Evolutionary conservation across 2,888 invertebrate genomes (phyloP), one percentile per base, ranked within the genome.

Genomic region (Maniola hyperantus): DNA sequence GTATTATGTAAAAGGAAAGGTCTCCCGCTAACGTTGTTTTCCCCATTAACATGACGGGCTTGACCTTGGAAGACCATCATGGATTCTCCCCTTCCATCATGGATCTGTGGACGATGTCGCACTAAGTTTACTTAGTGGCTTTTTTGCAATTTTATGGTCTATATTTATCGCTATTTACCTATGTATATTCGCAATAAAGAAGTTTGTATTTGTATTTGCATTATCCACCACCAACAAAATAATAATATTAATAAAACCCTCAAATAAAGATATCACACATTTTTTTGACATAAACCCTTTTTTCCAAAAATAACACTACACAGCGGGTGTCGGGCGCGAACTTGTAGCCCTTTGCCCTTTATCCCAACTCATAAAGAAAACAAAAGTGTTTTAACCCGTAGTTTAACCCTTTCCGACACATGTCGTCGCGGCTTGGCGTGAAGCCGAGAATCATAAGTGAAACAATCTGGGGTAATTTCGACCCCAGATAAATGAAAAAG

Each of bases 341-440:
- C 87, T 84, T 84, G 87, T 85, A 81, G 82, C 84, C 87, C 88
- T 86, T 86, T 87, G 83, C 84, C 88, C 79, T 57, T 79, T 80
- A 82, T 87, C 82, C 76, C 76, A 78, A 80, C 80, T 81, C 82
- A 87, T 85, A 87, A 85, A 87, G 84, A 87, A 88, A 89, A 88
- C 88, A 89, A 84, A 83, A 79, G 77, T 80, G 80, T 80, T 82
- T 81, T 83, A 83, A 85, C 88, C 87, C 85, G 80, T 74, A 76
- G 79, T 82, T n/a, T 85, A 88, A 86, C 89, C 89, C 88, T 86
- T 86, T 78, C 74, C 78, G 75, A 77, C 88, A 89, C 85, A 88
- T 89, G 89, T 86, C 76, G 75, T 72, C 75, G 76, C 74, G 76
- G 76, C 67, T 46, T 36, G 74, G 79, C 77, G 81, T 72, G 77